Base-by-base conservation (phyloP, 2,113 vertebrate species). In the Tenebrosternarchus preto region DNA sequence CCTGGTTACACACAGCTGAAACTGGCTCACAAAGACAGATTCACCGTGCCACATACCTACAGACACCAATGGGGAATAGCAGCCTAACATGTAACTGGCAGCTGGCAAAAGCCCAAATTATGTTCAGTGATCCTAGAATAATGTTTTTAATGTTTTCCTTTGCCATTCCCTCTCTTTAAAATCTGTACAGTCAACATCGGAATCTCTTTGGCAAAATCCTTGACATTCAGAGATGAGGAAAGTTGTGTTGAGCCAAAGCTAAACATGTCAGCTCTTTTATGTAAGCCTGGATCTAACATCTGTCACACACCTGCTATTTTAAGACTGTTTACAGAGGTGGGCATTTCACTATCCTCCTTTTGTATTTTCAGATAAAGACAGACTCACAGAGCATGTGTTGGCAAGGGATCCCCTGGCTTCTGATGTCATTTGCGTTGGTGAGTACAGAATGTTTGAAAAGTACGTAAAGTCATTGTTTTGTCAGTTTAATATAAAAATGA, bases 351-450 rank as follows among this genome's bases (percentile, higher is more conserved):
- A 74, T 39, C 72, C 27, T 83, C 75, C 86, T 80, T 80, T 78
- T 80, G 64, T 73, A 27, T 83, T 86, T 56, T 81, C 83, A 91
- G 85, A 86, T 84, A 72, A 74, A 27, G 80, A 84, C 82, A 78
- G 55, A 70, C 77, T 85, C 56, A 33, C 86, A 88, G 85, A 90
- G 86, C 85, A 94, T 94, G 93, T 88, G 80, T 83, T 80, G 82
- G 75, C 85, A 66, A 19, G 76, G 77, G 69, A 82, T 80, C 66
- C 78, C 80, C 73, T 89, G 89, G 89, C 85, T 91, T 81, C 73
- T 91, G 82, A 84, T 86, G 77, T 85, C 85, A 69, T 84, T 92
- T 39, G 77, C 87, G 60, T 76, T 90, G 91, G 93, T 94, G 85
- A 93, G 93, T 78, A 66, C 72, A n/a, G 16, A 78, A n/a, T n/a